Evolutionary conservation across 2,888 invertebrate species (phyloP).

Genomic region (Drosophila kambysellisi): DNA sequence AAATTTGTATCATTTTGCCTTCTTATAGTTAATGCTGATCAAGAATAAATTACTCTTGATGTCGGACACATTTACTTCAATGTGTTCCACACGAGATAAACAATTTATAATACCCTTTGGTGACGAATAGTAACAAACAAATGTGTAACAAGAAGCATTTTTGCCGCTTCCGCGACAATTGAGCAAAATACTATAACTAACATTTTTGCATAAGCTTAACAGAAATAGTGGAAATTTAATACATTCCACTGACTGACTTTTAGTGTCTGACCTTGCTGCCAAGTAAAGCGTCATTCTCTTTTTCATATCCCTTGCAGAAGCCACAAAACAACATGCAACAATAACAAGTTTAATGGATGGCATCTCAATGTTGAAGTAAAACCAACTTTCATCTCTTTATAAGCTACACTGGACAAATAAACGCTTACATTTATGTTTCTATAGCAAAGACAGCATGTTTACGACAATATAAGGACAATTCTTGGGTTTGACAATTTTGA

Average conservation of each 20-base stretch:
- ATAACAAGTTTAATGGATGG: slow-evolving; percentile 36
- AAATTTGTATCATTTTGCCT: too few species aligned
- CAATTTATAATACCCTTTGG: background rate
- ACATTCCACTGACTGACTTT: slow-evolving; percentile 56
- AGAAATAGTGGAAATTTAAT: slow-evolving; percentile 56
- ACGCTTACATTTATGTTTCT: background rate
- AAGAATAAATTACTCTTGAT: background rate
- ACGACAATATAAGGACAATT: background rate
- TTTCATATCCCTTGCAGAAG: slow-evolving; percentile 43
- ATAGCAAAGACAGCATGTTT: background rate
- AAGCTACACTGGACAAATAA: background rate
- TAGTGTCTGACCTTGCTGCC: slow-evolving; percentile 55
- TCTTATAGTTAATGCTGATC: background rate
- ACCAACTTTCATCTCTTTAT: background rate
- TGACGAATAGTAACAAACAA: slow-evolving; percentile 15
- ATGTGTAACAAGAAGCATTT: slow-evolving; percentile 63
- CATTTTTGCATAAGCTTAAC: slow-evolving; percentile 40
- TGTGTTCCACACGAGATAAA: background rate
- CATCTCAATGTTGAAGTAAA: slow-evolving; percentile 49
- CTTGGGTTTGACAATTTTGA: background rate
- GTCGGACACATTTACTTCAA: background rate
- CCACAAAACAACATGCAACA: slow-evolving; percentile 46
- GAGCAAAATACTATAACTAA: slow-evolving; percentile 33
- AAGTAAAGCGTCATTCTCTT: slow-evolving; percentile 31
- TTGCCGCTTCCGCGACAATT: slow-evolving; percentile 67